phyloP scores from a whole-genome alignment of 2,888 invertebrate species.

The Leistus spinibarbis region DNA sequence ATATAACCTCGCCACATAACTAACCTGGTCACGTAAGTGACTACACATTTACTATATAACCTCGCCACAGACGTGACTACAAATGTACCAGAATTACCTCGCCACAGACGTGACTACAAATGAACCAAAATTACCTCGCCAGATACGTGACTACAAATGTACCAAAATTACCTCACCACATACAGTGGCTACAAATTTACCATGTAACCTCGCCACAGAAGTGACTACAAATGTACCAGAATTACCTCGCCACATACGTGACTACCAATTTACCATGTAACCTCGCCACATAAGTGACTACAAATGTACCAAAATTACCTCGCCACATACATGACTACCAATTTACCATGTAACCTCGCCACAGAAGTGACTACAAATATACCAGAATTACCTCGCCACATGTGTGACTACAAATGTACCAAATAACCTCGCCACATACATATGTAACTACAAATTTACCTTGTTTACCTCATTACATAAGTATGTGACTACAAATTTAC shows the following conservation, averaged over 20 bases:
- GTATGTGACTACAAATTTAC: conserved; percentile 7
- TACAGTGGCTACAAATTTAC: conserved; percentile 10
- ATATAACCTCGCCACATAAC: conserved; percentile 24
- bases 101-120: too few relatives aligned
- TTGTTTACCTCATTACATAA: not conserved
- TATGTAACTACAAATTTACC: not conserved
- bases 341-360: conserved; percentile 14
- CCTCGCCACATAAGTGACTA: conserved; percentile 14
- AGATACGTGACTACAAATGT: not conserved
- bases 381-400: not conserved
- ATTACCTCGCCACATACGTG: not conserved
- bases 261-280: not conserved
- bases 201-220: conserved; percentile 16
- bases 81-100: conserved; percentile 2
- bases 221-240: not conserved
- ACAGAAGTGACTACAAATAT: not conserved
- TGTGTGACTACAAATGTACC: not conserved
- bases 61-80: not conserved
- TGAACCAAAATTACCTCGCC: too few relatives aligned
- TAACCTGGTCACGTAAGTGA: not conserved
- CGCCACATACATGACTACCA: not conserved
- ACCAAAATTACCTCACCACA: conserved; percentile 23
- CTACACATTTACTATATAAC: not conserved
- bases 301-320: not conserved
- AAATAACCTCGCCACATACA: not conserved